Conservation (phyloP, 2,113 vertebrate genomes). For the Procapra przewalskii region DNA sequence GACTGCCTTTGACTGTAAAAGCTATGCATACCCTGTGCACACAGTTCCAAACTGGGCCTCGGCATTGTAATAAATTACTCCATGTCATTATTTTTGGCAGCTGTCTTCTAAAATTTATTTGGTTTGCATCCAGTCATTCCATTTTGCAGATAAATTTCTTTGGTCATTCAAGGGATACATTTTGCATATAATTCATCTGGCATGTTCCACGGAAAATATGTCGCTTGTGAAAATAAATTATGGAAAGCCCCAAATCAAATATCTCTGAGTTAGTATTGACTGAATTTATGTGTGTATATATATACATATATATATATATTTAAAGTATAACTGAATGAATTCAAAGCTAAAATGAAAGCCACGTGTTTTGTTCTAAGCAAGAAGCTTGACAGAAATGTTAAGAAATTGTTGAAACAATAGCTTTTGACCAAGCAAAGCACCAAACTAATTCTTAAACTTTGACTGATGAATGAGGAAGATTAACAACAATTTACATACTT, state of each 20-base stretch:
- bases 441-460: conserved; percentile 6
- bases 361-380: background rate
- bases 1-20: background rate
- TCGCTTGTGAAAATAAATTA: conserved; percentile 38
- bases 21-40: too few species aligned
- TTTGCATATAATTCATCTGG: conserved; percentile 40
- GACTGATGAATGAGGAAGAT: background rate
- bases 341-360: background rate
- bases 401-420: background rate
- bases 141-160: conserved; percentile 30
- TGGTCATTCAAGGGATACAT: background rate
- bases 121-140: conserved; percentile 37
- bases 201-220: conserved; percentile 1
- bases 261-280: background rate
- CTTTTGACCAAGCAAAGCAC: background rate
- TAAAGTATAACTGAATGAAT: background rate
- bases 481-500: background rate
- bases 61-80: background rate
- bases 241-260: conserved; percentile 51
- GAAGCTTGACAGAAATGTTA: background rate
- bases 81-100: background rate
- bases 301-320: rapidly evolving
- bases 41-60: background rate
- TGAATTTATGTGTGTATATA: background rate
- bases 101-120: conserved; percentile 2